Evolutionary conservation across 2,797 vertebrate genomes (phyloP).

Genomic region (Scolopax bukidnonensis): DNA sequence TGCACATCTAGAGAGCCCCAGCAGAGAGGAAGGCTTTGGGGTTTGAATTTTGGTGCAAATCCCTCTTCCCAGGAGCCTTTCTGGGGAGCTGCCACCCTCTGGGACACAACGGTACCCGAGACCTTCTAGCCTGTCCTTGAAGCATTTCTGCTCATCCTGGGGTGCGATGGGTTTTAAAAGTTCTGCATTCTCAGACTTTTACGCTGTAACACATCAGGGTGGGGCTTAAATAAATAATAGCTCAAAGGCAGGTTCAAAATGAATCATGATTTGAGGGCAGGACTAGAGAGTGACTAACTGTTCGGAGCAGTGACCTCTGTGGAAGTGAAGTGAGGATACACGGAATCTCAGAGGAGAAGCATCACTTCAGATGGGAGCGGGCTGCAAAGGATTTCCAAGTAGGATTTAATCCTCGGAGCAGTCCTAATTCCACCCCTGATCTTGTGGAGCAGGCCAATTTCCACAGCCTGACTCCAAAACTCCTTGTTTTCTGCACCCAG

Average conservation of each 20-base stretch:
- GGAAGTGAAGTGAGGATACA: not conserved
- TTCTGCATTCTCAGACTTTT: constrained; percentile 53
- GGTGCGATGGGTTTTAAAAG: not conserved
- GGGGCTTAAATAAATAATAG: constrained; percentile 66
- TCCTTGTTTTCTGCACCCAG: rapidly evolving
- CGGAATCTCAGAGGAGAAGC: not conserved
- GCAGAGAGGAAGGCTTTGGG: not conserved
- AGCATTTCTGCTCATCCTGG: not conserved
- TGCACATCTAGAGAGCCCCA: not conserved
- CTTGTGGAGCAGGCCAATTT: not conserved
- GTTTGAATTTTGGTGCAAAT: not conserved
- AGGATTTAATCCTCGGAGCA: not conserved
- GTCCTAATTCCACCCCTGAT: not conserved
- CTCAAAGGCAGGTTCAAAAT: constrained; percentile 53
- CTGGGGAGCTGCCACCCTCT: not conserved
- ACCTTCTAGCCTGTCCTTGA: not conserved
- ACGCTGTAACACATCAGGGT: constrained; percentile 37
- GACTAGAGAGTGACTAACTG: constrained; percentile 33
- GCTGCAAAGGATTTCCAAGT: not conserved
- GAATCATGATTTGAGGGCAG: constrained; percentile 53
- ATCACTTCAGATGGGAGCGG: not conserved
- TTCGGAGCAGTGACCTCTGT: not conserved
- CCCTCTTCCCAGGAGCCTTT: not conserved
- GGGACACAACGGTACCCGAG: rapidly evolving
- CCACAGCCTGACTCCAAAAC: not conserved